phyloP scores from a whole-genome alignment of 2,797 vertebrate genomes.

The Etheostoma nigrum region DNA sequence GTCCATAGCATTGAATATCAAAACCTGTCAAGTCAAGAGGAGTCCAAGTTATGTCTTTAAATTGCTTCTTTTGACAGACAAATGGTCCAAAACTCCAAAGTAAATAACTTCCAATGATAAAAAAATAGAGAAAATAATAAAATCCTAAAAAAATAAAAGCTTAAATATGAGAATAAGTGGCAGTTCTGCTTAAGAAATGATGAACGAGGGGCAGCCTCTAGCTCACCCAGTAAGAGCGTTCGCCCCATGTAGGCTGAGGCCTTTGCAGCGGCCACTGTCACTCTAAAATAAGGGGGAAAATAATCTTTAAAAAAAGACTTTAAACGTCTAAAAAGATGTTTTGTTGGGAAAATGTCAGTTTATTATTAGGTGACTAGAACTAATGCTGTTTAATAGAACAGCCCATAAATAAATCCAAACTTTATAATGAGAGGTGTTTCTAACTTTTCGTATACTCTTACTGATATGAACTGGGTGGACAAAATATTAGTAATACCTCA shows the following conservation, averaged over 20 bases:
- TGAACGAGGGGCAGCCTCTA: neutral
- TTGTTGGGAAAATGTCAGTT: neutral
- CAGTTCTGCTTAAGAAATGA: neutral
- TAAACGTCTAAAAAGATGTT: neutral
- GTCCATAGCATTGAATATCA: neutral
- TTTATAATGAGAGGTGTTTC: neutral
- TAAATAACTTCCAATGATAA: neutral
- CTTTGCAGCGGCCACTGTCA: too few relatives aligned
- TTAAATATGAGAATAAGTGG: neutral
- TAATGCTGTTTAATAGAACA: neutral
- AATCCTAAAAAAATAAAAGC: neutral
- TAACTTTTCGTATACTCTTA: neutral
- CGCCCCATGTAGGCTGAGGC: too few relatives aligned
- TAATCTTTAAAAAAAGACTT: too few relatives aligned
- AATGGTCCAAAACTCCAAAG: neutral
- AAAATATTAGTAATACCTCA: neutral
- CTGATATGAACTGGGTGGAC: neutral
- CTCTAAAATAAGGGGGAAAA: too few relatives aligned
- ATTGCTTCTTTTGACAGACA: neutral
- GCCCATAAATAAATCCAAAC: neutral
- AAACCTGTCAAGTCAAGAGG: neutral
- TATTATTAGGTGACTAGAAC: neutral
- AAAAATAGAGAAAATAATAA: neutral
- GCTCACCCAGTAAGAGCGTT: too few relatives aligned
- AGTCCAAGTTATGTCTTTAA: neutral